Conservation (phyloP, 1,140 invertebrate genomes). For the Achatina immaculata region DNA sequence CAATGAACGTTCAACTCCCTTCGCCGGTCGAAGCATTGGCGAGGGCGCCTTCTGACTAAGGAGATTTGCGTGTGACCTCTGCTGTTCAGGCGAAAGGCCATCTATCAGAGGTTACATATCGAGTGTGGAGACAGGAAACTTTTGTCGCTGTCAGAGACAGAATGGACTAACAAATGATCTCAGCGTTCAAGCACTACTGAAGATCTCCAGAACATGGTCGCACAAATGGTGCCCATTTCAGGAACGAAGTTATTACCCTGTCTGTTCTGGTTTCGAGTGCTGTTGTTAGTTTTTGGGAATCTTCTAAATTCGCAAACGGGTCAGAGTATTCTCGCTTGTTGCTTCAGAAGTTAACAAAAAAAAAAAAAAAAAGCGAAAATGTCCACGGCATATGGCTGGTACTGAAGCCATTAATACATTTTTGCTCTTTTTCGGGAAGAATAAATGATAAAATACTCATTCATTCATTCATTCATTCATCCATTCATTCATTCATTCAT, state of each 20-base stretch:
- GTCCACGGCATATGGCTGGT: too few species aligned
- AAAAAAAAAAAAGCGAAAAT: too few species aligned
- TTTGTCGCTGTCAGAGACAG: constrained; percentile 37
- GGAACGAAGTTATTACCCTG: constrained; percentile 11
- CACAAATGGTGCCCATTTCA: constrained; percentile 14
- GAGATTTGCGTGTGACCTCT: constrained; percentile 30
- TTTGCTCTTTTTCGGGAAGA: too few species aligned
- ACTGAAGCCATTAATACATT: too few species aligned
- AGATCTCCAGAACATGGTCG: not conserved
- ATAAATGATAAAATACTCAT: too few species aligned
- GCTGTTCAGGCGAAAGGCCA: not conserved
- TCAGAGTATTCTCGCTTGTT: not conserved
- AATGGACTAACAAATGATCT: constrained; percentile 40
- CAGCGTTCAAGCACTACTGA: constrained; percentile 3
- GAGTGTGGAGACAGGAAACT: constrained; percentile 37
- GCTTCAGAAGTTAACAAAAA: too few species aligned
- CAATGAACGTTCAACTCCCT: not conserved
- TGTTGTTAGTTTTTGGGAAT: not conserved
- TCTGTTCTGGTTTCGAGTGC: not conserved
- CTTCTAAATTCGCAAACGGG: not conserved
- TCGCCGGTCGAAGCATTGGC: not conserved
- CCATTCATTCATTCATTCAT: too few species aligned
- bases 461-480: too few species aligned
- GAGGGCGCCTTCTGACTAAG: constrained; percentile 13
- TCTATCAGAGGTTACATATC: constrained; percentile 33